Evolutionary conservation across 30 jellyfish, hydroid and myxozoan species (phyloP).

Genomic region (Cassiopea xamachana): DNA sequence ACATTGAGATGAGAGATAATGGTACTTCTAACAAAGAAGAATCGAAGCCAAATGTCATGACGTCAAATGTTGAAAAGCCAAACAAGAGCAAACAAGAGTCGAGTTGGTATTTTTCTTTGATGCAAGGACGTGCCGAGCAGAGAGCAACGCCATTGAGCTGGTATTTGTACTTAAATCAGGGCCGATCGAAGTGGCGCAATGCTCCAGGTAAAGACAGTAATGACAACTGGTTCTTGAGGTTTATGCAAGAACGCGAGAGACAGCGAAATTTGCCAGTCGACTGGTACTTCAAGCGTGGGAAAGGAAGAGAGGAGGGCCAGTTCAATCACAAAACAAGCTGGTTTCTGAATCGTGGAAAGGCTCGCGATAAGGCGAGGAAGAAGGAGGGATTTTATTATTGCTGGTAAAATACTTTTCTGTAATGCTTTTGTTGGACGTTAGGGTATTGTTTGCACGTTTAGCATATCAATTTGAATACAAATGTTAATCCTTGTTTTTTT

Average conservation of each 20-base stretch:
- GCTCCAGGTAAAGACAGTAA: conserved; percentile 48
- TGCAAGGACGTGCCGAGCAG: conserved; percentile 64
- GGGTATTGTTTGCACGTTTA: neutral
- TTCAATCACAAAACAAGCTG: conserved; percentile 22
- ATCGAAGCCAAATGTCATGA: neutral
- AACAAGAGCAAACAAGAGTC: conserved; percentile 6
- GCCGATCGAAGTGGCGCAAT: conserved; percentile 64
- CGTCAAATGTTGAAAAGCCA: neutral
- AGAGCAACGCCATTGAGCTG: conserved; percentile 70
- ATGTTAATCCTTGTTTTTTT: too few species aligned
- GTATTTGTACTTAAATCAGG: conserved; percentile 75
- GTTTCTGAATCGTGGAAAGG: conserved; percentile 62
- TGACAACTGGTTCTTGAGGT: conserved; percentile 71
- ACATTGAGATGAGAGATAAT: conserved; percentile 2
- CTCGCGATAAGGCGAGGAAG: conserved; percentile 67
- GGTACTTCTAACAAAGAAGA: neutral
- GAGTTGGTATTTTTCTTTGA: conserved; percentile 54
- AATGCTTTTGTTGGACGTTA: neutral
- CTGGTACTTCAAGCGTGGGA: conserved; percentile 68
- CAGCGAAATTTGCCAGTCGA: conserved; percentile 44
- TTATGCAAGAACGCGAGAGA: conserved; percentile 75
- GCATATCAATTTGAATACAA: neutral
- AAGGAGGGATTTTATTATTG: conserved; percentile 64
- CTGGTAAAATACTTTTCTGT: conserved; percentile 35
- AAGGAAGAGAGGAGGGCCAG: conserved; percentile 53